Evolutionary conservation across 1,140 invertebrate species (phyloP).

Genomic region (Delia radicum): DNA sequence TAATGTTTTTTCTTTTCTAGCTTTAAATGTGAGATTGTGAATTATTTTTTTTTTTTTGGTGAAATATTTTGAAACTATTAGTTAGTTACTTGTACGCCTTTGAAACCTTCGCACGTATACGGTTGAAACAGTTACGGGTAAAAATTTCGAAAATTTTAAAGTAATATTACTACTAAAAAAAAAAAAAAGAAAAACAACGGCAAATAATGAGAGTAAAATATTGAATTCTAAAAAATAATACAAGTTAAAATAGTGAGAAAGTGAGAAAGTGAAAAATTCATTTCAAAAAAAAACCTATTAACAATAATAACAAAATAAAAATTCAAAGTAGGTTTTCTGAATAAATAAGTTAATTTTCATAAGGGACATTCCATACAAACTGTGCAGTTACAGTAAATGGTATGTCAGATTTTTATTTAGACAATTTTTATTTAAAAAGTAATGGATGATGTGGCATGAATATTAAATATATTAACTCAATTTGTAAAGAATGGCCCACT

Average conservation of each 20-base stretch:
- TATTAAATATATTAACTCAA: too few species aligned
- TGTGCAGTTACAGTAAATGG: too few species aligned
- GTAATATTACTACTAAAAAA: not conserved
- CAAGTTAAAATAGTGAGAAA: not conserved
- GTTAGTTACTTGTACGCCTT: slow-evolving; percentile 20
- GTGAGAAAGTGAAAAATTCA: not conserved
- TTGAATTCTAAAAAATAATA: not conserved
- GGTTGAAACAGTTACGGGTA: slow-evolving; percentile 16
- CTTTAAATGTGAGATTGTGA: not conserved
- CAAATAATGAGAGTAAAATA: not conserved
- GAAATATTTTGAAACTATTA: not conserved
- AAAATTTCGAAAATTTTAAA: not conserved
- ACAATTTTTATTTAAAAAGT: too few species aligned
- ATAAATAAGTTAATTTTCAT: too few species aligned
- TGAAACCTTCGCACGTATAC: slow-evolving; percentile 1
- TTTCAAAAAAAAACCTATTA: not conserved
- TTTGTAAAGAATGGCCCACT: too few species aligned
- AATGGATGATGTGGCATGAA: too few species aligned
- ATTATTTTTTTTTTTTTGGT: not conserved
- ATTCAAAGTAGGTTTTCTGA: too few species aligned
- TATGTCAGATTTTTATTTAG: too few species aligned
- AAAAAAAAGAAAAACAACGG: not conserved
- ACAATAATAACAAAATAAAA: too few species aligned
- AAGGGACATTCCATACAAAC: too few species aligned
- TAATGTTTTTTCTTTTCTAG: not conserved